Evolutionary conservation across 1,140 invertebrate genomes (phyloP).

Genomic region (Lutraria rhynchaena): DNA sequence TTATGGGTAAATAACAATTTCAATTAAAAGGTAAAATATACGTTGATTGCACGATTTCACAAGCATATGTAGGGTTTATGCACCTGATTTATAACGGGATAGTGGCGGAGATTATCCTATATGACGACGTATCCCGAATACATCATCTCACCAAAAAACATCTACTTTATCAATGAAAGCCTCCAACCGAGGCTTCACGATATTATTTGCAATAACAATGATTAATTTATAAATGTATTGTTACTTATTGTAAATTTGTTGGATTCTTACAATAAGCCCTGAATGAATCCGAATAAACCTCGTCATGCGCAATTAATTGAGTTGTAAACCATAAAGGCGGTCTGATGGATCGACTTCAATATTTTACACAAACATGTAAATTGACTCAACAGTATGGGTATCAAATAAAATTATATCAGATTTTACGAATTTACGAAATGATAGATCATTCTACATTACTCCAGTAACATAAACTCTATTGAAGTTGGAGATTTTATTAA

Average conservation of each 20-base stretch:
- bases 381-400: slow-evolving; percentile 39
- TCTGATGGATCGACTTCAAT: slow-evolving; percentile 41
- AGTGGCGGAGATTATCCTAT: neutral
- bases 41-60: too few species aligned
- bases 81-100: neutral
- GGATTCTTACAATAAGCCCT: slow-evolving; percentile 15
- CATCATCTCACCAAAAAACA: neutral
- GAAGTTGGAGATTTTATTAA: neutral
- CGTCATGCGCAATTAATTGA: slow-evolving; percentile 52
- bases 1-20: too few species aligned
- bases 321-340: slow-evolving; percentile 11
- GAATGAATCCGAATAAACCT: slow-evolving; percentile 28
- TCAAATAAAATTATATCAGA: slow-evolving; percentile 42
- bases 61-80: too few species aligned
- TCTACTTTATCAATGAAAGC: too few species aligned
- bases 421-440: slow-evolving; percentile 3
- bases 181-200: neutral
- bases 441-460: neutral
- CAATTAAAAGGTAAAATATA: too few species aligned
- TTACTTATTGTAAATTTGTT: neutral
- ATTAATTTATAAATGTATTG: neutral
- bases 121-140: neutral
- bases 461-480: neutral
- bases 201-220: slow-evolving; percentile 9
- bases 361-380: slow-evolving; percentile 51